A percentile compares a stretch with the other conserved stretches of the same genome.
Conservation (phyloP, 1,140 invertebrate species). For the Lamellibrachia luymesi region DNA sequence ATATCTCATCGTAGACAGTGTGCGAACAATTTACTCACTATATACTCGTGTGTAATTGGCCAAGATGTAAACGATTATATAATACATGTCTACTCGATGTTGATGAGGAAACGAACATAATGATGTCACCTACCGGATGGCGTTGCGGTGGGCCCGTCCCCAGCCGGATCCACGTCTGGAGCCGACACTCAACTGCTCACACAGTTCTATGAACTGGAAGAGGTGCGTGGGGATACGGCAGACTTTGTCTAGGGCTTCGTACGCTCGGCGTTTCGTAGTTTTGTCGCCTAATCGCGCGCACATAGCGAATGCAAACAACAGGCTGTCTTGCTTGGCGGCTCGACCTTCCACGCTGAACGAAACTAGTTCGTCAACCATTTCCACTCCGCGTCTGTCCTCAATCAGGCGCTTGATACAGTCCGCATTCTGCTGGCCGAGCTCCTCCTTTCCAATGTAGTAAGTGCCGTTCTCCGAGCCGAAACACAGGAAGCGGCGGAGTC, state of each 20-base stretch:
- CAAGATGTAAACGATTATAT: too few species aligned
- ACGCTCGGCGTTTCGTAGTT: neutral
- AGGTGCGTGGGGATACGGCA: slow-evolving; percentile 57
- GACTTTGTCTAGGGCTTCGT: neutral
- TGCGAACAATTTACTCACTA: too few species aligned
- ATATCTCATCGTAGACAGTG: too few species aligned
- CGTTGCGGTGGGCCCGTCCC: slow-evolving; percentile 64
- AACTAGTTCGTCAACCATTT: slow-evolving; percentile 29
- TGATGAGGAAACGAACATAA: too few species aligned
- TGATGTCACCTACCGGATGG: slow-evolving; percentile 45
- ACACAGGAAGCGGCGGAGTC: slow-evolving; percentile 53
- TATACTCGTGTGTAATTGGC: too few species aligned
- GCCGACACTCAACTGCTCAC: slow-evolving; percentile 54
- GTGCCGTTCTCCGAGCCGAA: slow-evolving; percentile 45
- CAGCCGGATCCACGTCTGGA: slow-evolving; percentile 48
- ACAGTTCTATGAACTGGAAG: slow-evolving; percentile 64
- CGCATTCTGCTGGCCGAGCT: neutral
- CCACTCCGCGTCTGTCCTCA: neutral
- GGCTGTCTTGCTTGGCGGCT: slow-evolving; percentile 54
- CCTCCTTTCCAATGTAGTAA: neutral
- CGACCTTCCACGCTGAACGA: slow-evolving; percentile 25
- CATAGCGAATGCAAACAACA: slow-evolving; percentile 64
- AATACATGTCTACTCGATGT: too few species aligned
- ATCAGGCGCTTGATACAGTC: neutral
- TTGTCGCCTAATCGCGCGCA: slow-evolving; percentile 46